Evolutionary conservation across 2,797 vertebrate species (phyloP), one percentile per base, ranked within the genome.

Genomic region (Mormyrops attenuatus): DNA sequence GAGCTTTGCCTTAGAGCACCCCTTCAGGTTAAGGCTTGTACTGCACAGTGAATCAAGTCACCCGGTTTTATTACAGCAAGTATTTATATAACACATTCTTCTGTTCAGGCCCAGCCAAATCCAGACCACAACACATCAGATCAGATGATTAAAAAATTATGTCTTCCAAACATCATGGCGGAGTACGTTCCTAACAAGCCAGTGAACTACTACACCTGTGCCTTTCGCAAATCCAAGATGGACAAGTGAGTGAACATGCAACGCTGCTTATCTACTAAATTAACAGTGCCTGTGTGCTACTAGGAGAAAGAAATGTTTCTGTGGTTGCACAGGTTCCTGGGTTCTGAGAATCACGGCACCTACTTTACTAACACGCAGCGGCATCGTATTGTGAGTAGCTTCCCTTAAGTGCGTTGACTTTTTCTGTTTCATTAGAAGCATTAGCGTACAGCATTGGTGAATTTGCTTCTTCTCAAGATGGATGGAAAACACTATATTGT

Each of bases 321-420:
- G 47, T 89, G 55, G 41, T 50, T 11, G 47, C 66, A 1, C 91
- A 97, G 97, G 92, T 97, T 97, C 92, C 95, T 96, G 80, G 96
- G 95, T 88, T 96, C 93, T 53, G 93, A 95, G 38, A 89, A 94
- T 91, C 94, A 89, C 0, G 93, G 95, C 15, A 93, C 89, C 5
- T 97, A 96, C 91, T 97, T 97, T 92, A 96, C 94, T 22, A 96
- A 95, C 22, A 96, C 95, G 0, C 96, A 97, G 90, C 94, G 96
- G 90, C 96, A 96, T 6, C 94, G 94, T 41, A 93, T 96, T 49
- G 96, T 96, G 91, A 96, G 97, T 95, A 66, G 3, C 30, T 8
- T 22, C 3, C 22, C 55, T 63, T 44, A 15, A 38, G 34, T 22
- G 22, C 13, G 20, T 85, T 49, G 7, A 1, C 77, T 11, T 85